These are phyloP conservation scores for Butastur rufipennis DNA, from an alignment of 2,113 vertebrate genomes.

Conservation along the genomic window DNA sequence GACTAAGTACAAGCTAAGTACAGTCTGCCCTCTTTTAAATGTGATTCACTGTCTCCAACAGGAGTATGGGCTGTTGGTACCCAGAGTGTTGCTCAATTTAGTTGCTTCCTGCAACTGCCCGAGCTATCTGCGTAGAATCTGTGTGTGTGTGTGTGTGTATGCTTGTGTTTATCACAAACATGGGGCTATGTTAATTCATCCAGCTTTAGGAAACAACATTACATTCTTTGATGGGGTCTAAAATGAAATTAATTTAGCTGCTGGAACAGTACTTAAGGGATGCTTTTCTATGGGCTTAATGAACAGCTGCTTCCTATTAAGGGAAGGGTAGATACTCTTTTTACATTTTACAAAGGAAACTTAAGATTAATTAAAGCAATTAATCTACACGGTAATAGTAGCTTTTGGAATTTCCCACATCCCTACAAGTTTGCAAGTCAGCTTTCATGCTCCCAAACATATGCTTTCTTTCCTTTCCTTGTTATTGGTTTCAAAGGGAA, in stretches of 20 bases:
- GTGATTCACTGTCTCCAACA: neutral
- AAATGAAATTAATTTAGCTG: neutral
- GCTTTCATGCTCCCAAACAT: neutral
- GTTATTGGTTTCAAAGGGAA: neutral
- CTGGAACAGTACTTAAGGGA: neutral
- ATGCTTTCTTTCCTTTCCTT: neutral
- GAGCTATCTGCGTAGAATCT: neutral
- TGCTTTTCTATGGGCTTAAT: neutral
- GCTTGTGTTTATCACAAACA: neutral
- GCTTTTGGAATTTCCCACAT: conserved; percentile 7
- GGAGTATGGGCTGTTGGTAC: neutral
- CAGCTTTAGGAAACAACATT: neutral
- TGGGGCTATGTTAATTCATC: neutral
- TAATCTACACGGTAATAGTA: neutral
- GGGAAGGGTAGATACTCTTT: neutral
- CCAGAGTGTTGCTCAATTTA: neutral
- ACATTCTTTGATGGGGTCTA: neutral
- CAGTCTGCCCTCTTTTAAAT: neutral
- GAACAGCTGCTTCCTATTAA: conserved; percentile 3
- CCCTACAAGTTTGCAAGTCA: neutral
- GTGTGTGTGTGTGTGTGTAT: neutral
- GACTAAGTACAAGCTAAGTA: neutral
- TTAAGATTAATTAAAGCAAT: neutral
- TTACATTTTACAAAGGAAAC: neutral
- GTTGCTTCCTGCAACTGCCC: neutral